Evolutionary conservation across 2,113 vertebrate species (phyloP).

Genomic region (Oxyruncus cristatus): DNA sequence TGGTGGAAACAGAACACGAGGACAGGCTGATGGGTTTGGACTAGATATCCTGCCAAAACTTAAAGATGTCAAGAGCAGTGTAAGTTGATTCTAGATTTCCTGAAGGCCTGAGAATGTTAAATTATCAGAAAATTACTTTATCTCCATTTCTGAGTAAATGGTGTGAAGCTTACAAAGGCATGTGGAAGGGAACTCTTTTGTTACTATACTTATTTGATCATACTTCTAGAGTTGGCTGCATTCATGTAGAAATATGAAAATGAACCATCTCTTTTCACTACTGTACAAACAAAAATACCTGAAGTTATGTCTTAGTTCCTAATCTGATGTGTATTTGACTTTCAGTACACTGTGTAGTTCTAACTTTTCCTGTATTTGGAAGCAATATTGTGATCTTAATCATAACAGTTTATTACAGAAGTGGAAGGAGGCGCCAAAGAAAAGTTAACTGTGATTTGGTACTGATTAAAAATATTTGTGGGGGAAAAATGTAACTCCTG

Average conservation of each 20-base stretch:
- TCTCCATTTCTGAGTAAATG: not conserved
- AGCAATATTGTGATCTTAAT: not conserved
- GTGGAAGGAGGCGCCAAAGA: not conserved
- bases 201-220: not conserved
- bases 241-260: not conserved
- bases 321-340: not conserved
- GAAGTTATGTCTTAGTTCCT: not conserved
- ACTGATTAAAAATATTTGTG: not conserved
- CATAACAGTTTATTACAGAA: not conserved
- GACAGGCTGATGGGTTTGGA: conserved; percentile 94
- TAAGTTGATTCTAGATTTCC: conserved; percentile 72
- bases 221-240: not conserved
- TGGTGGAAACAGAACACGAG: conserved; percentile 92
- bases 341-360: not conserved
- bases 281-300: not conserved
- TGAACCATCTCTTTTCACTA: not conserved
- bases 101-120: not conserved
- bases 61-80: conserved; percentile 98
- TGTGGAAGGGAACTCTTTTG: not conserved
- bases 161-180: not conserved
- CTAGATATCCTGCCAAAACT: conserved; percentile 96
- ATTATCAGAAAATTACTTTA: not conserved
- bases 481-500: not conserved
- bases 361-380: not conserved
- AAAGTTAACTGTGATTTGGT: not conserved